Base-by-base conservation (phyloP, 2,113 vertebrate species). In the Notechis scutatus region DNA sequence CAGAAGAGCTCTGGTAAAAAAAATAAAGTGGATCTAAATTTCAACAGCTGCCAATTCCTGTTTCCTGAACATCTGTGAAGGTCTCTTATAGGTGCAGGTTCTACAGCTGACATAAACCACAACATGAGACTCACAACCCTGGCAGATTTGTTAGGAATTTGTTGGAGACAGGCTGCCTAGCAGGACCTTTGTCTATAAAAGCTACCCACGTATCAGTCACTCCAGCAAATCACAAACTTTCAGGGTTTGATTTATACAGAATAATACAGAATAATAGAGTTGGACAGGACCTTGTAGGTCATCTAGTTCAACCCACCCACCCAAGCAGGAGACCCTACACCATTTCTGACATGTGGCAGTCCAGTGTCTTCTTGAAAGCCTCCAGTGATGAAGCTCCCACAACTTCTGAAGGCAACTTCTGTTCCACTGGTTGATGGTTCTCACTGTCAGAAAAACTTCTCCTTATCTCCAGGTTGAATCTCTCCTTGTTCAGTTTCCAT, bases 1-100 rank as follows among this genome's bases (percentile, higher is more conserved):
- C 74, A 81, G 18, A 81, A 81, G 74, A 81, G 7, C 74, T 42
- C 34, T 42, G 34, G 5, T 81, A 21, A 81, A 42, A 42, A 21
- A 74, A 81, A 74, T 42, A 81, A 34, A 39, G 34, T 81, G 34
- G 74, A 81, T 81, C 74, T 87, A 74, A 5, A 1, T 0, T 29
- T 94, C 88, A 57, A n/a, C 64, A 96, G 92, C 95, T 92, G 64
- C 93, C 86, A 85, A 81, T 90, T 61, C 29, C 81, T 18, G 20
- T 88, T 89, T 59, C 57, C 59, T 92, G 54, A 7, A 4, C 24
- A 90, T 29, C 74, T 81, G 74, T 9, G 74, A 81, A 21, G 18
- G 18, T 81, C 61, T 85, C 59, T 90, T 61, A 14, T 54, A 85
- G 56, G 39, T 92, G 61, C 47, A 91, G 34, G 21, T 42, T 56